Evolutionary conservation across 2,888 invertebrate species (phyloP), one percentile per base, ranked within the genome.

Genomic region (Melikaiella ostensackeni): DNA sequence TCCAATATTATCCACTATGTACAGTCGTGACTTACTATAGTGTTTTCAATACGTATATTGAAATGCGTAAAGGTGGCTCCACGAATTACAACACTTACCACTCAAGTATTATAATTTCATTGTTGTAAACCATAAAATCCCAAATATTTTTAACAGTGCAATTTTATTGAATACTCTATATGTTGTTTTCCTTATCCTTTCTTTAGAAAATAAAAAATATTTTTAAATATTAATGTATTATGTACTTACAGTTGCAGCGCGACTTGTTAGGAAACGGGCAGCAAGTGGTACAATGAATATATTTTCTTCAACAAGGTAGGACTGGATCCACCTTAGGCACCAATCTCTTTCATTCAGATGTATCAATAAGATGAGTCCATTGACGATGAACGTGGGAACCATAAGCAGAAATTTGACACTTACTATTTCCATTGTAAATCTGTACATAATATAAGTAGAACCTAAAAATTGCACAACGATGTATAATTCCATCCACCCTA

Each of bases 201-300:
- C 16, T 42, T 42, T 42, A 16, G 38, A 4, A 42, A 42, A 16
- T 42, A 4, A 4, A 13, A 5, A 5, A 4, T 42, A 16, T 42
- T 42, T 33, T 16, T 4, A 16, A 5, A 42, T 16, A 9, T 21
- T 55, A 8, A 19, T 55, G n/a, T 50, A 38, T 27, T 50, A 13
- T 61, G 24, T 63, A 75, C 88, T 94, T 94, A 81, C 93, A 96
- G 96, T 94, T 89, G 95, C 95, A 81, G 95, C 95, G 30, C 93
- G 94, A 80, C 93, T 96, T 78, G 94, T 95, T 74, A 93, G 95
- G 81, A 96, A 96, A 91, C 93, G 96, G 85, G 94, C 95, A 80
- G 93, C 95, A 79, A 95, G 95, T 80, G 95, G 95, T 88, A 94
- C 95, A 78, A 95, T 96, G 91, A 95, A 94, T 91, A 95, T 96